Percentiles rank a stretch among this genome's conserved stretches.
Evolutionary conservation across 2,888 invertebrate species (phyloP).

Genomic region (Brachypalpus laphriformis): DNA sequence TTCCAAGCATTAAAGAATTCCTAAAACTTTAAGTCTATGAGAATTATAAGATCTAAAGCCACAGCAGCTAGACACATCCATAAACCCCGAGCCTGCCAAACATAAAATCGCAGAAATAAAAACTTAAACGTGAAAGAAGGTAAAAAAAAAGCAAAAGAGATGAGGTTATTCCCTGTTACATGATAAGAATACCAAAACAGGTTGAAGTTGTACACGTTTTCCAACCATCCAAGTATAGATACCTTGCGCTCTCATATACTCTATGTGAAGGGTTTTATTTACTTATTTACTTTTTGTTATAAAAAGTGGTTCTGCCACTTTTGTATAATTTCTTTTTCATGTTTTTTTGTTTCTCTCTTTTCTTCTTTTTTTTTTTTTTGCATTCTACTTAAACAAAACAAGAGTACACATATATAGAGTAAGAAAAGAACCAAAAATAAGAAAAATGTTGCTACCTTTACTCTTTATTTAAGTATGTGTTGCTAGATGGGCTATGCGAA

Average conservation of each 20-base stretch:
- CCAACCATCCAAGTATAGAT: constrained; percentile 50
- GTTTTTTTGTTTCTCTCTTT: too few species aligned
- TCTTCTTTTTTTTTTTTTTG: constrained; percentile 50
- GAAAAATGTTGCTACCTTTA: constrained; percentile 28
- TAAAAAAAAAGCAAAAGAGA: constrained; percentile 33
- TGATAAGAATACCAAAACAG: constrained; percentile 72
- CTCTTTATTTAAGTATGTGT: constrained; percentile 47
- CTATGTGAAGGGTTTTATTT: constrained; percentile 51
- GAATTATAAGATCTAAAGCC: constrained; percentile 39
- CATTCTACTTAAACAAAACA: constrained; percentile 33
- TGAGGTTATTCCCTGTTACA: constrained; percentile 70
- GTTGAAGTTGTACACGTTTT: constrained; percentile 70
- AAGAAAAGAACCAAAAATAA: constrained; percentile 29
- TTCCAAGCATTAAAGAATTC: constrained; percentile 49
- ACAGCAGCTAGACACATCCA: constrained; percentile 65
- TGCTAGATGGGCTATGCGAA: constrained; percentile 54
- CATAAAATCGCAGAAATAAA: constrained; percentile 68
- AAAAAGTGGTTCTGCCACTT: constrained; percentile 71
- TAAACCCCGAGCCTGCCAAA: constrained; percentile 50
- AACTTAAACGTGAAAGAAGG: constrained; percentile 12
- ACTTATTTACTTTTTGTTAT: constrained; percentile 30
- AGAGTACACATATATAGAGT: not conserved
- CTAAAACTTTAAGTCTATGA: constrained; percentile 40
- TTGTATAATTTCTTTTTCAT: constrained; percentile 62
- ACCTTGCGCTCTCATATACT: constrained; percentile 42